These are phyloP conservation scores for Phanerotoma sp. DNA, from an alignment of 2,888 invertebrate species.

Conservation along the genomic window DNA sequence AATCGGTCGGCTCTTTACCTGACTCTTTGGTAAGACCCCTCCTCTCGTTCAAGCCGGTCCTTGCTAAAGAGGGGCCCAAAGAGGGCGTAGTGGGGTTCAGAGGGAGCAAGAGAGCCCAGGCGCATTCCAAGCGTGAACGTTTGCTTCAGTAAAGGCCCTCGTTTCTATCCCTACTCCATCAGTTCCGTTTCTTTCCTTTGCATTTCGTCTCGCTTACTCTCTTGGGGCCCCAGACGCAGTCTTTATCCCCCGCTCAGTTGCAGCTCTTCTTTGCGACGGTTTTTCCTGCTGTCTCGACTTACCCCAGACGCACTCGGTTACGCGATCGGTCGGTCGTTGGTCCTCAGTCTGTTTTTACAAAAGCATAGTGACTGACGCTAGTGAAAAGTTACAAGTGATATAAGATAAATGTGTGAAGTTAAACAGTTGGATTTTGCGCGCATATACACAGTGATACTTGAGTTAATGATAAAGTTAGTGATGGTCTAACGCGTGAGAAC, in stretches of 20 bases:
- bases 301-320: constrained; percentile 20
- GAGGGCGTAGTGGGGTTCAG: neutral
- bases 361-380: constrained; percentile 6
- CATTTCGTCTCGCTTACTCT: constrained; percentile 7
- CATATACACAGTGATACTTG: neutral
- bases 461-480: neutral
- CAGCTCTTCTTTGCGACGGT: constrained; percentile 20
- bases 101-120: constrained; percentile 17
- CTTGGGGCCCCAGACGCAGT: constrained; percentile 9
- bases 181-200: constrained; percentile 2
- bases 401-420: neutral
- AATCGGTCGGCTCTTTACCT: constrained; percentile 15
- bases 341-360: neutral
- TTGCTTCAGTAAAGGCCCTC: constrained; percentile 17
- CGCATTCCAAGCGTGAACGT: constrained; percentile 21
- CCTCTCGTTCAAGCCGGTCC: constrained; percentile 1
- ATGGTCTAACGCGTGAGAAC: neutral
- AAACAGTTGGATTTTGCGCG: neutral
- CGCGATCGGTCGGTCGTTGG: constrained; percentile 15
- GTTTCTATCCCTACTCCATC: constrained; percentile 14
- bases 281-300: constrained; percentile 26
- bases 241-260: constrained; percentile 9
- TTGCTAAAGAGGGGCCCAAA: neutral
- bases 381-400: constrained; percentile 4
- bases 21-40: constrained; percentile 17